A percentile compares a stretch with the other conserved stretches of the same genome.
Conservation (phyloP, 2,113 vertebrate genomes). For the Lophochroa leadbeateri region DNA sequence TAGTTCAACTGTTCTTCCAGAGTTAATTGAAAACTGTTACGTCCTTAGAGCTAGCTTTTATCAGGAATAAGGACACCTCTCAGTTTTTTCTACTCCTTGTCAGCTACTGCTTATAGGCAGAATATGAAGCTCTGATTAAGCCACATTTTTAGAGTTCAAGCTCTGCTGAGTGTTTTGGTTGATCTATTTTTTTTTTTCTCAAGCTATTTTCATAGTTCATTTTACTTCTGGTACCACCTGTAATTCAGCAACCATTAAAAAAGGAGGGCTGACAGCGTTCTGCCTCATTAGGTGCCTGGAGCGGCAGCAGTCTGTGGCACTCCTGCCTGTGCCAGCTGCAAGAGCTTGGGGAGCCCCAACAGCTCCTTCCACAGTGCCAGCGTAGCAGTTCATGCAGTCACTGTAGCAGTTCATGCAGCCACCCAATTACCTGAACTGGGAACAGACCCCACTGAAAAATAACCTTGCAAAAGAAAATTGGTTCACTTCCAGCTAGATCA, state of each 20-base stretch:
- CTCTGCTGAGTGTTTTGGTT: neutral
- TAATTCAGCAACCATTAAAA: neutral
- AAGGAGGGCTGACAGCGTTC: neutral
- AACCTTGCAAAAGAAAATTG: neutral
- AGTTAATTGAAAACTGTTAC: neutral
- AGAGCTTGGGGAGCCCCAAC: neutral
- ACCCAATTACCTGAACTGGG: neutral
- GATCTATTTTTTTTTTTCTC: neutral
- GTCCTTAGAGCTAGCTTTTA: neutral
- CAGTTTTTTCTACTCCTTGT: neutral
- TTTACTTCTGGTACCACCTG: neutral
- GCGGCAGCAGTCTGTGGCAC: accelerated
- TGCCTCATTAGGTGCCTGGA: constrained; percentile 14
- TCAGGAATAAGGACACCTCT: neutral
- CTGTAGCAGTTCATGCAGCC: neutral
- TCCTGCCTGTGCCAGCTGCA: neutral
- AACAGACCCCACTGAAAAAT: neutral
- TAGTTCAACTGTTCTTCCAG: neutral
- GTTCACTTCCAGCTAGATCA: neutral
- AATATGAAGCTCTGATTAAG: neutral
- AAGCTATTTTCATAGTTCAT: neutral
- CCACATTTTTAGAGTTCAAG: neutral
- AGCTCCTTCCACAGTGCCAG: accelerated
- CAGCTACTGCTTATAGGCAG: neutral
- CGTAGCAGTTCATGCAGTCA: neutral